A percentile compares a stretch with the other conserved stretches of the same genome.
phyloP scores from a whole-genome alignment of 2,797 vertebrate genomes.

The Enteromius viviparus region DNA sequence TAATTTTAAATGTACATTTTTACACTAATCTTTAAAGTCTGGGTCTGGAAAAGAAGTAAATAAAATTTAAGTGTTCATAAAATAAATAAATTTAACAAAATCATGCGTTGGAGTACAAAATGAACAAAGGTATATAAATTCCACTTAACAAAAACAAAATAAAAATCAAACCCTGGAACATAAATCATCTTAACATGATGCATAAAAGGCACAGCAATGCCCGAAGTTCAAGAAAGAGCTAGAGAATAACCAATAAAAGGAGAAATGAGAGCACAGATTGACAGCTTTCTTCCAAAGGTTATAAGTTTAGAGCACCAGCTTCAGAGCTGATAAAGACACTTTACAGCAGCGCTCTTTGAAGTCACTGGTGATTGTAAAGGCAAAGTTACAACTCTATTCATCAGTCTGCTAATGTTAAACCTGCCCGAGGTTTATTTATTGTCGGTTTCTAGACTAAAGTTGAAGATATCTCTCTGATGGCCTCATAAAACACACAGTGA shows the following conservation, averaged over 20 bases:
- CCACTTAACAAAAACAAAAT: neutral
- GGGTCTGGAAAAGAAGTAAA: too few relatives aligned
- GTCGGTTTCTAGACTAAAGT: neutral
- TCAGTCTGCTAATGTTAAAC: slow-evolving; percentile 8
- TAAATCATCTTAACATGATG: too few relatives aligned
- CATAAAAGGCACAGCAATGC: too few relatives aligned
- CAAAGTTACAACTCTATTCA: neutral
- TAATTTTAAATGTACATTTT: too few relatives aligned
- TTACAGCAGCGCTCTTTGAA: neutral
- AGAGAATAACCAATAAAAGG: neutral
- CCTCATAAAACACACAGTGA: slow-evolving; percentile 22
- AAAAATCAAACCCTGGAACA: too few relatives aligned
- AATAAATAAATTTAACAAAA: too few relatives aligned
- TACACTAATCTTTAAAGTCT: too few relatives aligned
- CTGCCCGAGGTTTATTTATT: neutral
- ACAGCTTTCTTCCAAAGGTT: neutral
- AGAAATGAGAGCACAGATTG: neutral
- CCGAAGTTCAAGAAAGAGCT: too few relatives aligned
- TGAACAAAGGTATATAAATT: neutral
- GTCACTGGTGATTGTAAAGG: slow-evolving; percentile 1
- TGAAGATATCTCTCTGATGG: neutral
- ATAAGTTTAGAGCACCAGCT: neutral
- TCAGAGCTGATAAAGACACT: neutral
- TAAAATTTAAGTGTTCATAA: too few relatives aligned
- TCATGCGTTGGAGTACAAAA: neutral